A percentile compares a stretch with the other conserved stretches of the same genome.
Evolutionary conservation across 2,888 invertebrate genomes (phyloP).

Genomic region (Branchellion lobata): DNA sequence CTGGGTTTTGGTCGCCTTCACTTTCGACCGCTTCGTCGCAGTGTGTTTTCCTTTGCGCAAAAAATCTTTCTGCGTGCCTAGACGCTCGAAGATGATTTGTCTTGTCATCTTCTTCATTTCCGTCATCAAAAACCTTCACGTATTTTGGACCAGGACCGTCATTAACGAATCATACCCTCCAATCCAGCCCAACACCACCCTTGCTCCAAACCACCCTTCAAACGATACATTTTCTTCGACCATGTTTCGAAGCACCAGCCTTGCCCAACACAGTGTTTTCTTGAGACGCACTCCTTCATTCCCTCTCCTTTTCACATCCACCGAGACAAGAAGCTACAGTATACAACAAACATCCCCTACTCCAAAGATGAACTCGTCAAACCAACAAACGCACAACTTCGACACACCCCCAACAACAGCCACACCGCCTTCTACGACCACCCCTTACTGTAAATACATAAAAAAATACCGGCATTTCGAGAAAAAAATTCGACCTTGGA

Average conservation of each 20-base stretch:
- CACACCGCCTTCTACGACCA: no score
- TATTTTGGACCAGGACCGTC: conserved; percentile 55
- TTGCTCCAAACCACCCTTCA: not conserved
- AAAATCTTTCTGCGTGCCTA: conserved; percentile 54
- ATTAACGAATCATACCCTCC: not conserved
- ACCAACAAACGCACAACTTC: no score
- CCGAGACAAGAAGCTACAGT: no score
- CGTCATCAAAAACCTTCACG: conserved; percentile 55
- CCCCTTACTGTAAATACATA: not conserved
- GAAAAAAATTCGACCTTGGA: conserved; percentile 51
- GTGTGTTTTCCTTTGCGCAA: conserved; percentile 57
- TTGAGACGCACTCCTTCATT: no score
- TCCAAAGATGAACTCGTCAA: no score
- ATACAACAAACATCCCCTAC: no score
- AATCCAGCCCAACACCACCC: not conserved
- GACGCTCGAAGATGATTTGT: conserved; percentile 53
- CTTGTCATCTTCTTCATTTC: conserved; percentile 49
- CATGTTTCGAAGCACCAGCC: no score
- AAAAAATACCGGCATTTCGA: conserved; percentile 48
- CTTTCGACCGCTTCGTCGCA: conserved; percentile 57
- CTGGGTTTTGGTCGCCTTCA: conserved; percentile 58
- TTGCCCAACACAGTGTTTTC: no score
- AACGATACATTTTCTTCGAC: not conserved
- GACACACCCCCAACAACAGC: no score
- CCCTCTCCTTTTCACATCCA: no score